Conservation (phyloP, 2,888 invertebrate genomes). For the Synanthedon formicaeformis region DNA sequence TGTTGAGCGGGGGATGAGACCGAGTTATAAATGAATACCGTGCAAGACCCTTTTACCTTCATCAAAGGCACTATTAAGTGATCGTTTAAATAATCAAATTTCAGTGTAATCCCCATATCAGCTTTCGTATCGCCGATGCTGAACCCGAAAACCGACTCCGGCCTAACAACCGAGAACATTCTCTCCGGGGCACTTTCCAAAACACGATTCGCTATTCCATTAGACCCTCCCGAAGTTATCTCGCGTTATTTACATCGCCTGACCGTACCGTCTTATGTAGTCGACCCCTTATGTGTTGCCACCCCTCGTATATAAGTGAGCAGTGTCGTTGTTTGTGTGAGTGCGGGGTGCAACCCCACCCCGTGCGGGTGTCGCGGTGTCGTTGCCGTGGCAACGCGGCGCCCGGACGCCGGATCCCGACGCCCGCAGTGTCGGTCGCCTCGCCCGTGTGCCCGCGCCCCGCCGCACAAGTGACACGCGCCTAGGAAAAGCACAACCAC, state of each 20-base stretch:
- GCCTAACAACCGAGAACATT: slow-evolving; percentile 55
- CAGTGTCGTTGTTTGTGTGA: slow-evolving; percentile 33
- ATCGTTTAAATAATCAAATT: slow-evolving; percentile 55
- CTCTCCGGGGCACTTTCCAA: slow-evolving; percentile 63
- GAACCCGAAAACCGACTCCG: slow-evolving; percentile 12
- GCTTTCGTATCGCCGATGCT: slow-evolving; percentile 54
- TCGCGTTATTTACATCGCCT: slow-evolving; percentile 69
- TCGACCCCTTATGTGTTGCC: slow-evolving; percentile 52
- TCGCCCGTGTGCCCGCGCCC: slow-evolving; percentile 48
- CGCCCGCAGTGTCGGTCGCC: slow-evolving; percentile 72
- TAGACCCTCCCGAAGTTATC: slow-evolving; percentile 67
- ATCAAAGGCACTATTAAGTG: slow-evolving; percentile 25
- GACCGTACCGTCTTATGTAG: slow-evolving; percentile 66
- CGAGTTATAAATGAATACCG: slow-evolving; percentile 18
- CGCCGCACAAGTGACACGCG: slow-evolving; percentile 68
- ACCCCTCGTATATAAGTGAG: slow-evolving; percentile 46
- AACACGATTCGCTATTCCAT: slow-evolving; percentile 68
- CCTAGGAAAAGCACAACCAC: slow-evolving; percentile 69
- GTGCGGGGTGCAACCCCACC: slow-evolving; percentile 8
- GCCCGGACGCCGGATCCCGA: slow-evolving; percentile 73
- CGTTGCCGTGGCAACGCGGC: slow-evolving; percentile 72
- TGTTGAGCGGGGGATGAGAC: slow-evolving; percentile 11
- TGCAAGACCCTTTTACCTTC: not conserved
- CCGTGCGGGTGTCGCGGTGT: slow-evolving; percentile 57
- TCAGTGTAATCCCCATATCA: slow-evolving; percentile 53